phyloP scores from a whole-genome alignment of 1,140 invertebrate species.

The Ceratitis capitata region DNA sequence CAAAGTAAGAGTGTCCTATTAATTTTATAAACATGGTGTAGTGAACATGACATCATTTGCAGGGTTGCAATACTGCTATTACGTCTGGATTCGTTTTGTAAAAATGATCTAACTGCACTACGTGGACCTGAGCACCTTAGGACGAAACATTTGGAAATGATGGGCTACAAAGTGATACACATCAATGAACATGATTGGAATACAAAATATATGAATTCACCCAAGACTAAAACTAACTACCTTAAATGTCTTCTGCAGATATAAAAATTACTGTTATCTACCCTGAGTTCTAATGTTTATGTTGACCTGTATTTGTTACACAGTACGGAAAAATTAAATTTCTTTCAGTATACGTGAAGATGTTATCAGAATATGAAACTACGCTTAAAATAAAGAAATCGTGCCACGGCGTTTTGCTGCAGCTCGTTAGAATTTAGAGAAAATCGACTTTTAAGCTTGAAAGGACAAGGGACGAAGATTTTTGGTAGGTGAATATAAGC shows the following conservation, averaged over 20 bases:
- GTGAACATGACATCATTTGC: not conserved
- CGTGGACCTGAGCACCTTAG: slow-evolving; percentile 65
- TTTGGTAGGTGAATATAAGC: too few species aligned
- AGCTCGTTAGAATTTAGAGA: too few species aligned
- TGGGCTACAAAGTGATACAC: slow-evolving; percentile 70
- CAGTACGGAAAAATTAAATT: too few species aligned
- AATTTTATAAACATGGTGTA: too few species aligned
- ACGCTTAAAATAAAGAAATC: too few species aligned
- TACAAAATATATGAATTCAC: slow-evolving; percentile 64
- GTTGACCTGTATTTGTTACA: too few species aligned
- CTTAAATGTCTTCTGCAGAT: slow-evolving; percentile 62
- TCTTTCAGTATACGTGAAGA: too few species aligned
- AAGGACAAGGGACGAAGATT: too few species aligned
- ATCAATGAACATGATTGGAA: slow-evolving; percentile 69
- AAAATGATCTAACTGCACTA: slow-evolving; percentile 61
- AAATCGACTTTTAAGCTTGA: too few species aligned
- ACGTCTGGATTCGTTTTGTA: slow-evolving; percentile 61
- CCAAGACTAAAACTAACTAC: slow-evolving; percentile 64
- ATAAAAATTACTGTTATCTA: not conserved
- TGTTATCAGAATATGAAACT: too few species aligned
- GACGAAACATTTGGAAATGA: slow-evolving; percentile 71
- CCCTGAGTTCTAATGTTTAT: too few species aligned
- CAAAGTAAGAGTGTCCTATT: slow-evolving; percentile 52
- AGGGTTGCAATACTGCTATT: slow-evolving; percentile 66
- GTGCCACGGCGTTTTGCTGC: too few species aligned